Evolutionary conservation across 2,888 invertebrate genomes (phyloP).

Genomic region (Thymelicus acteon): DNA sequence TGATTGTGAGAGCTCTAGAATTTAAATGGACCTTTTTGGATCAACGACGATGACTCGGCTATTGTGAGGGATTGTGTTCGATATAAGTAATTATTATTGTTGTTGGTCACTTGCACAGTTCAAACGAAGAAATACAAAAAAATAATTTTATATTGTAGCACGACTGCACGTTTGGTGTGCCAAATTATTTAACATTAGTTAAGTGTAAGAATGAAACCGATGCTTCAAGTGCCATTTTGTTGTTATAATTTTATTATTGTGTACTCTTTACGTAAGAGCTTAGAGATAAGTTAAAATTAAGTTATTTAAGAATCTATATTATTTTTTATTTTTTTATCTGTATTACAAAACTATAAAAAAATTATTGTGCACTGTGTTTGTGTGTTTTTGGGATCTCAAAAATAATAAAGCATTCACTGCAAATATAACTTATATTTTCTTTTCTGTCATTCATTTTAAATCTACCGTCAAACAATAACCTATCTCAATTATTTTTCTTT

Average conservation of each 20-base stretch:
- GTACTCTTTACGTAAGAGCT: conserved; percentile 42
- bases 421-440: conserved; percentile 46
- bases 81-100: conserved; percentile 30
- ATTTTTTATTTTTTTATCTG: conserved; percentile 47
- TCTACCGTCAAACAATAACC: no score
- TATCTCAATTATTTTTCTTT: no score
- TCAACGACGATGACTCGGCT: conserved; percentile 65
- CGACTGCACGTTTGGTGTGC: conserved; percentile 47
- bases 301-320: conserved; percentile 45
- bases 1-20: conserved; percentile 36
- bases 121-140: conserved; percentile 63
- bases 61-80: conserved; percentile 56
- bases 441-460: conserved; percentile 26
- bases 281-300: conserved; percentile 43
- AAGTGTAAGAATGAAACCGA: conserved; percentile 65
- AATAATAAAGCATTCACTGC: conserved; percentile 78
- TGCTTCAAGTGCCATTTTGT: conserved; percentile 78
- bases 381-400: conserved; percentile 85
- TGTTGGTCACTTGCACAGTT: conserved; percentile 62
- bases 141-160: conserved; percentile 47
- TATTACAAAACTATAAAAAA: conserved; percentile 51
- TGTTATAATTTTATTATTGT: conserved; percentile 44
- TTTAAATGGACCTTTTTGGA: conserved; percentile 41
- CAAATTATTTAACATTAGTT: conserved; percentile 33
- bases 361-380: conserved; percentile 73